These are phyloP conservation scores for Lasiurus cinereus DNA, from an alignment of 2,113 vertebrate genomes.

Conservation along the genomic window DNA sequence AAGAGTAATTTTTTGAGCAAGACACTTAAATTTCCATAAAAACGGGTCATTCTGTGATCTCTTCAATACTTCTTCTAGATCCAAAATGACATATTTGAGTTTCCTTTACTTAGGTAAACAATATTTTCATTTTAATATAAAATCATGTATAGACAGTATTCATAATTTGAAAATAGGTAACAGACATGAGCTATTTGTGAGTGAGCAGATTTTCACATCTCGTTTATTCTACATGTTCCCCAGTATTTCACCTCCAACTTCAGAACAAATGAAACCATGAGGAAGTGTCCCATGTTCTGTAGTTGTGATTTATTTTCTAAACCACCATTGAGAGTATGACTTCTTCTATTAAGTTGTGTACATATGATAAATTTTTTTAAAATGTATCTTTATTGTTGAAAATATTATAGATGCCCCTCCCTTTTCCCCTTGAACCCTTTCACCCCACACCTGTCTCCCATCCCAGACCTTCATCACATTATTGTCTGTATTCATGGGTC, in stretches of 20 bases:
- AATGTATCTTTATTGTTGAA: no score
- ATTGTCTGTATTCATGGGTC: no score
- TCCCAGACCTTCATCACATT: no score
- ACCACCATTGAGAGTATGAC: not conserved
- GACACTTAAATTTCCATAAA: constrained; percentile 29
- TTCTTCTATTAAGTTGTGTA: not conserved
- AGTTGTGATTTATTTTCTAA: not conserved
- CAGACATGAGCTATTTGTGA: not conserved
- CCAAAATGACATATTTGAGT: not conserved
- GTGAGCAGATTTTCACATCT: not conserved
- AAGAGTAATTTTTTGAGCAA: constrained; percentile 53
- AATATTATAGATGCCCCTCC: no score
- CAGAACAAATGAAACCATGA: not conserved
- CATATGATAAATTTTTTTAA: not conserved
- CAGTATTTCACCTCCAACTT: not conserved
- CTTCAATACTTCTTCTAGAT: not conserved
- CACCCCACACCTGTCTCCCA: no score
- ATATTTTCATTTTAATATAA: constrained; percentile 26
- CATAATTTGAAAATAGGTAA: not conserved
- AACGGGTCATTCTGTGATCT: not conserved
- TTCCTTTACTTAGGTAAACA: constrained; percentile 27
- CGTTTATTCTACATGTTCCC: not conserved
- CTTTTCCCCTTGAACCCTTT: no score
- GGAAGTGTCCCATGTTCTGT: fast-evolving
- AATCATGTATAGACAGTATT: not conserved